Evolutionary conservation across 2,888 invertebrate species (phyloP), one percentile per base, ranked within the genome.

Genomic region (Drosophila nr. fundita): DNA sequence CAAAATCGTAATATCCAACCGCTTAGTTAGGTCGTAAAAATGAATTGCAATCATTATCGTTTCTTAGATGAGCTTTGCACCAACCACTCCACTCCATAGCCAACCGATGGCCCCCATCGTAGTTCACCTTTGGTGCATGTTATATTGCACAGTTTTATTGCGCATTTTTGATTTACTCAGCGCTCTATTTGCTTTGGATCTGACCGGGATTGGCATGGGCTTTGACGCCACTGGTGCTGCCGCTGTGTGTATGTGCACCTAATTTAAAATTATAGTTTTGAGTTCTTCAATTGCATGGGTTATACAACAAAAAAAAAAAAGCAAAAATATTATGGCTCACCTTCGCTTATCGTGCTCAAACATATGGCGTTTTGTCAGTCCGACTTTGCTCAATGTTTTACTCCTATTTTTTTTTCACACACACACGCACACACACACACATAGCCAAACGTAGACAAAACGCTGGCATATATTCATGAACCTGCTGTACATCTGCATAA

Each of bases 1-100:
- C 58, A 70, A 70, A 78, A 85, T 79, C 73, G 76, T 71, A 75
- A 76, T 85, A 78, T 75, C 73, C 88, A 71, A 80, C 73, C 81
- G 83, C 83, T 82, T 82, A 83, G 87, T 74, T 72, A 68, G 65
- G 68, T 68, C 75, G 82, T 85, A 73, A 83, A 90, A 90, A 87
- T 79, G 83, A 83, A 87, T 90, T 90, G 90, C 89, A 84, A 86
- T 88, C 89, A 89, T 89, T 87, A 88, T 90, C 90, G 89, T 79
- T 87, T 84, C 90, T 88, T 83, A 83, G 83, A 80, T 85, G 80
- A 82, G 78, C 78, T 78, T 73, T 74, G 59, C 70, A 59, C 63
- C 63, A 57, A 27, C 29, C 32, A 11, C 32, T 32, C 58, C n/a
- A 7, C 5, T 6, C 34, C 21, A 24, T n/a, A 18, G 10, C 11